Evolutionary conservation across 2,797 vertebrate genomes (phyloP).

Genomic region (Zenarchopterus dispar): DNA sequence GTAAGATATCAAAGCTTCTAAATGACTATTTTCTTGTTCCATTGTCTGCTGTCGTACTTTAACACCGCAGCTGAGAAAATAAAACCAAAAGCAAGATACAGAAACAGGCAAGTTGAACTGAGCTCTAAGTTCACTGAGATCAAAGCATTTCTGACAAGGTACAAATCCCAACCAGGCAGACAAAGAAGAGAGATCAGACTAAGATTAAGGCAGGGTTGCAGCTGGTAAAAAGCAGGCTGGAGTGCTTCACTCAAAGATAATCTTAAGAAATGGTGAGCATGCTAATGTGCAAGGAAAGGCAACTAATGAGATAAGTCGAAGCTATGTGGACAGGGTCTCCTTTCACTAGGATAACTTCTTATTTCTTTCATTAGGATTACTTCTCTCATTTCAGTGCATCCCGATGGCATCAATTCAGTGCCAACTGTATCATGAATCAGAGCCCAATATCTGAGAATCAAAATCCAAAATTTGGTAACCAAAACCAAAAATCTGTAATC

Average conservation of each 20-base stretch:
- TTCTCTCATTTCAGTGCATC: not conserved
- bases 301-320: conserved; percentile 15
- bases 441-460: no score
- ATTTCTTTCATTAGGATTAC: conserved; percentile 8
- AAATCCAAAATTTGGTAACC: no score
- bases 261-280: conserved; percentile 13
- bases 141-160: conserved; percentile 13
- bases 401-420: no score
- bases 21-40: not conserved
- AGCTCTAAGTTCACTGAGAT: conserved; percentile 11
- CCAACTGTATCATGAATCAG: no score
- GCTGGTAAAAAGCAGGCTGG: not conserved
- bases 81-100: not conserved
- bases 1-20: no score
- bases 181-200: conserved; percentile 9
- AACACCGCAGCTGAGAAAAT: not conserved
- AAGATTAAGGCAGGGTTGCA: conserved; percentile 3
- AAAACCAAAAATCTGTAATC: no score
- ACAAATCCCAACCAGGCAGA: conserved; percentile 16
- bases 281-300: conserved; percentile 5
- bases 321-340: not conserved
- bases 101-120: conserved; percentile 1
- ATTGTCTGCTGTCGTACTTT: not conserved
- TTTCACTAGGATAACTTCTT: conserved; percentile 3
- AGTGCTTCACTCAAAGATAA: not conserved